Percentiles rank a stretch among this genome's conserved stretches.
Conservation (phyloP, 2,113 vertebrate genomes). For the Aegotheles bennettii region DNA sequence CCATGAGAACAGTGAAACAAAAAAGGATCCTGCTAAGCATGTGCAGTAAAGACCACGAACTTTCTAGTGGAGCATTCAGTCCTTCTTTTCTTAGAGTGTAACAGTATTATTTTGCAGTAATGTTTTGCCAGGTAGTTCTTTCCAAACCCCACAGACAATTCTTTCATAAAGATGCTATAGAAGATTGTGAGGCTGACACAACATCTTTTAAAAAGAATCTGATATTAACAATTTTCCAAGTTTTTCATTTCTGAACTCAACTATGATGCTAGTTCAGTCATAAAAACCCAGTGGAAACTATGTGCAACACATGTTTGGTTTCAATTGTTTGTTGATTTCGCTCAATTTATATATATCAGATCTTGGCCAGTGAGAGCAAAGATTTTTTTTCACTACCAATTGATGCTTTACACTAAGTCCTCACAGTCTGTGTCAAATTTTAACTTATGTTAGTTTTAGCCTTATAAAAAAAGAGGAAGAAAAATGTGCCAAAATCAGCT, state of each 20-base stretch:
- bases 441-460: slow-evolving; percentile 45
- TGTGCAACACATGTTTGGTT: not conserved
- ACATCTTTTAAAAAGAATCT: not conserved
- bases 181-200: not conserved
- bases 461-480: not conserved
- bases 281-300: slow-evolving; percentile 43
- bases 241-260: slow-evolving; percentile 11
- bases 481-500: slow-evolving; percentile 23
- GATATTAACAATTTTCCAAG: not conserved
- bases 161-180: not conserved
- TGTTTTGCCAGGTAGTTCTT: not conserved
- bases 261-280: not conserved
- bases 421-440: slow-evolving; percentile 7
- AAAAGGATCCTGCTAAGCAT: not conserved
- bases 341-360: not conserved
- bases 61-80: not conserved
- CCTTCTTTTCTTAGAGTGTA: not conserved
- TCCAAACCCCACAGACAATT: not conserved
- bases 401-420: slow-evolving; percentile 14
- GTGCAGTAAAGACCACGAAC: not conserved
- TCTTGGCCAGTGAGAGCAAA: not conserved
- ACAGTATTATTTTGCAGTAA: not conserved
- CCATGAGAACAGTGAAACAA: not conserved
- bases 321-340: slow-evolving; percentile 50
- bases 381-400: not conserved